Base-by-base conservation (phyloP, 1,140 invertebrate genomes). In the Ctenoplectra terminalis region DNA sequence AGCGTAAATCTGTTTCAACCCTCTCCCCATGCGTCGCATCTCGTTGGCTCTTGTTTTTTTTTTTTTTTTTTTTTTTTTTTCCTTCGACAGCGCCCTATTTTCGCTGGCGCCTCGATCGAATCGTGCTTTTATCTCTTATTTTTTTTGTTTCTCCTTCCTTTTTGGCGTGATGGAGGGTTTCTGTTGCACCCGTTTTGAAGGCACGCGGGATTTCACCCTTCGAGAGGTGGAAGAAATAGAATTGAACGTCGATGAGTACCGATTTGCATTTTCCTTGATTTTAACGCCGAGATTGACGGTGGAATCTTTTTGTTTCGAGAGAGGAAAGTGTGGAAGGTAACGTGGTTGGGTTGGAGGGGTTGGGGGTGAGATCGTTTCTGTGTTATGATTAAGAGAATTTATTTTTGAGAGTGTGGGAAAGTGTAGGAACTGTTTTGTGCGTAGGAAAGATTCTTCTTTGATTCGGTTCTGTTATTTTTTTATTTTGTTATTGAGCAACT, bases 221-320 rank as follows among this genome's bases (percentile, higher is more conserved):
- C 52, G 52, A 26, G n/a, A 9, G 17, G 17, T 8, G 20, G 61
- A 13, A 5, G 29, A 56, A 76, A 76, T 76, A 43, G 37, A 77
- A 70, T 77, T 11, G 67, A 77, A 77, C 52, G 43, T 23, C 56
- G 63, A 58, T 17, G 37, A 26, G 29, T 11, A 9, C 26, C 37
- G 69, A 77, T 70, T 70, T 69, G 26, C 40, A 58, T 77, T 46
- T 58, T 70, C n/a, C 29, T 70, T 34, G 75, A 77, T 77, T 46
- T 43, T 31, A 48, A 70, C 37, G 13, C 64, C 20, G 6, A 20
- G 61, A 77, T 58, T 23, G 64, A 70, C 75, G 23, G 13, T 13
- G 2, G 52, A 43, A 70, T 56, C 43, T 54, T 29, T 34, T 6
- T 34, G 0, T 34, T n/a, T n/a, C 40, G 46, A 26, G 31, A 54